A percentile compares a stretch with the other conserved stretches of the same genome.
Evolutionary conservation across 2,797 vertebrate genomes (phyloP).

Genomic region (Geotria australis): DNA sequence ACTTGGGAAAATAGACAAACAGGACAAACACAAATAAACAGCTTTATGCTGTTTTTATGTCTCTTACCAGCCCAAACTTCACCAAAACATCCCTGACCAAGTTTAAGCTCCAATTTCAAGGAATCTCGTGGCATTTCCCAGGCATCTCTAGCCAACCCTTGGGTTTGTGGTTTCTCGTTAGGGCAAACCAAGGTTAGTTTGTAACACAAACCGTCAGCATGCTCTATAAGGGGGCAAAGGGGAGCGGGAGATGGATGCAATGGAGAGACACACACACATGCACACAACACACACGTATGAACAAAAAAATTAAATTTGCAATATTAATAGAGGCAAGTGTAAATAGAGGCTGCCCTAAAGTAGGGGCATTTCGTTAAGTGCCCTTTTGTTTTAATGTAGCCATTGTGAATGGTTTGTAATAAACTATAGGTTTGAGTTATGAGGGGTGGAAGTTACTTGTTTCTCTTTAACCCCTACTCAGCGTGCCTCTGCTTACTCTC

Average conservation of each 20-base stretch:
- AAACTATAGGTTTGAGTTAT: too few relatives aligned
- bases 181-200: constrained; percentile 64
- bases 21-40: too few relatives aligned
- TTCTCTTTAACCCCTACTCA: too few relatives aligned
- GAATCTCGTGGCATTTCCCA: constrained; percentile 90
- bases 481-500: too few relatives aligned
- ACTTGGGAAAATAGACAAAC: too few relatives aligned
- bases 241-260: neutral
- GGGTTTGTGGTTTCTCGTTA: constrained; percentile 78
- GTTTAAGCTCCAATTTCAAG: constrained; percentile 54
- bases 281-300: neutral
- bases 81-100: constrained; percentile 84
- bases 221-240: constrained; percentile 18
- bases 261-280: too few relatives aligned
- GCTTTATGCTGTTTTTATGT: neutral
- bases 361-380: too few relatives aligned
- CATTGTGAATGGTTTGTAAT: too few relatives aligned
- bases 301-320: neutral
- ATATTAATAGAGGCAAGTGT: neutral
- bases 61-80: constrained; percentile 93
- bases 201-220: constrained; percentile 75
- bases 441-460: too few relatives aligned
- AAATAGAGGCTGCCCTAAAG: too few relatives aligned
- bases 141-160: constrained; percentile 71
- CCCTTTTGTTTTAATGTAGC: too few relatives aligned